A percentile compares a stretch with the other conserved stretches of the same genome.
phyloP scores from a whole-genome alignment of 2,888 invertebrate genomes.

The Lycaena phlaeas region DNA sequence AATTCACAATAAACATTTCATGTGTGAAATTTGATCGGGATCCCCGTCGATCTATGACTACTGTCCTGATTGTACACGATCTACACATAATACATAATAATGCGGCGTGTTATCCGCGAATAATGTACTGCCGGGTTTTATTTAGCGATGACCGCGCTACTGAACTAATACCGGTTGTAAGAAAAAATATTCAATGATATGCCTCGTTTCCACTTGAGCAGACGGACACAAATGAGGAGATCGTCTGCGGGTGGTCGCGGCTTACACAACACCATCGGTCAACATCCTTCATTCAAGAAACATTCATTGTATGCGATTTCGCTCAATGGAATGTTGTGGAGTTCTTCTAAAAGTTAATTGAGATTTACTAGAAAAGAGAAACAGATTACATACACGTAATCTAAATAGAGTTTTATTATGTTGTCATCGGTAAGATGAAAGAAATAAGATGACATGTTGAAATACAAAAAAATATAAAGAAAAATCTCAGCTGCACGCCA shows the following conservation, averaged over 20 bases:
- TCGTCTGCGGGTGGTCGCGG: constrained; percentile 53
- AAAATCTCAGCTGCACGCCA: too few species aligned
- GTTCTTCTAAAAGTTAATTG: constrained; percentile 4
- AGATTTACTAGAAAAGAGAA: neutral
- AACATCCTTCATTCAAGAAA: constrained; percentile 14
- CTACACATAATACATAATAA: constrained; percentile 33
- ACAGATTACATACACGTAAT: neutral
- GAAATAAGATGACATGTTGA: too few species aligned
- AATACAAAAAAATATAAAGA: too few species aligned
- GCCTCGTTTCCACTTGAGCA: constrained; percentile 55
- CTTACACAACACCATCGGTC: constrained; percentile 38
- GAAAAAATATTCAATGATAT: constrained; percentile 45
- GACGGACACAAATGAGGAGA: constrained; percentile 31
- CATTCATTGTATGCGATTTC: neutral
- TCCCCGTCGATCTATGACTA: neutral
- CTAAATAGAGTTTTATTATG: neutral
- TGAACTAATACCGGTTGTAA: constrained; percentile 31
- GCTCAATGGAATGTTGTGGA: neutral
- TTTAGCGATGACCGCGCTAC: constrained; percentile 31
- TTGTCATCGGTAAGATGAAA: too few species aligned
- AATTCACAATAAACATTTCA: too few species aligned
- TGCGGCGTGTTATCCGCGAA: constrained; percentile 33
- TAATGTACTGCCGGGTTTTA: constrained; percentile 50
- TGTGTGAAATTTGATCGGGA: neutral
- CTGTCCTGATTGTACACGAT: constrained; percentile 22